Conservation (phyloP, 2,888 invertebrate species). For the Scaptomyza cyrtandrae region DNA sequence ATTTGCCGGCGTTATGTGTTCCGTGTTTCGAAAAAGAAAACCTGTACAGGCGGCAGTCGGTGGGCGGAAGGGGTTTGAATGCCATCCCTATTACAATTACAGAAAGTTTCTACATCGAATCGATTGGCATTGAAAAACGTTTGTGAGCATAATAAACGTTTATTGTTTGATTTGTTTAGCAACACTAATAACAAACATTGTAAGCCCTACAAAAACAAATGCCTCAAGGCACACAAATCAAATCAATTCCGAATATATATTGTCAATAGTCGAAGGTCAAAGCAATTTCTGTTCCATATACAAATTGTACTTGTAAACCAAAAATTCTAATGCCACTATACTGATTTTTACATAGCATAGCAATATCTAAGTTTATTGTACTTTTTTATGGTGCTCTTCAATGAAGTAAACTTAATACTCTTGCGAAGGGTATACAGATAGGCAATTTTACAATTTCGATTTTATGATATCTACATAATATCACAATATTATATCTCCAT, state of each 20-base stretch:
- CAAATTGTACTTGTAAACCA: constrained; percentile 26
- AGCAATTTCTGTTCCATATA: constrained; percentile 48
- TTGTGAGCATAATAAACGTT: constrained; percentile 71
- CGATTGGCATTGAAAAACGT: constrained; percentile 75
- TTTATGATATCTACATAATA: not conserved
- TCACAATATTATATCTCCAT: too few relatives aligned
- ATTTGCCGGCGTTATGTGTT: constrained; percentile 21
- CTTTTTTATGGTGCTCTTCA: constrained; percentile 11
- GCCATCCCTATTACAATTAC: constrained; percentile 18
- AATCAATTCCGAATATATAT: constrained; percentile 50
- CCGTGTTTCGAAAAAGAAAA: not conserved
- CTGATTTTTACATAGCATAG: constrained; percentile 32
- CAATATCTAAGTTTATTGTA: not conserved
- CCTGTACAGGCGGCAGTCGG: not conserved
- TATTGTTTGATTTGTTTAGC: constrained; percentile 72
- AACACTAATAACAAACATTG: constrained; percentile 60
- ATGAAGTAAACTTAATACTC: constrained; percentile 24
- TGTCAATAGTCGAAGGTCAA: constrained; percentile 60
- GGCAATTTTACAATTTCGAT: too few relatives aligned
- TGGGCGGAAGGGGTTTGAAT: constrained; percentile 2
- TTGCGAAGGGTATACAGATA: not conserved
- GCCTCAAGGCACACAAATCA: constrained; percentile 51
- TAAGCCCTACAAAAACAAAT: constrained; percentile 61
- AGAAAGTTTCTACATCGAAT: constrained; percentile 45
- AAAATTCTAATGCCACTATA: constrained; percentile 52